Evolutionary conservation across 2,888 invertebrate species (phyloP), one percentile per base, ranked within the genome.

Genomic region (Cybosia mesomella): DNA sequence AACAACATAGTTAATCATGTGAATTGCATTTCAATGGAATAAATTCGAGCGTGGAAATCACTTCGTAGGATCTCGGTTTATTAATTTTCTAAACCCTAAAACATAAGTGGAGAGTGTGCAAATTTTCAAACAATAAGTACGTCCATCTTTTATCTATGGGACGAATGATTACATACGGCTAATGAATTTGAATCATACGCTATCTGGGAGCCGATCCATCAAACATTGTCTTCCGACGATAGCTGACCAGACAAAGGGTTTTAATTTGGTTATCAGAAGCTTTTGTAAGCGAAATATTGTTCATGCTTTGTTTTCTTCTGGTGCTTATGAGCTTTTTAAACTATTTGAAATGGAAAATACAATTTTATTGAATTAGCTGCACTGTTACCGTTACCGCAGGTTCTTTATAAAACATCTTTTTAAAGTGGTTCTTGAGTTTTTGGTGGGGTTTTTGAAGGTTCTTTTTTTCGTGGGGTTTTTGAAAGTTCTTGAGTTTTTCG

Each of bases 201-300:
- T 88, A 91, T 90, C 90, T 82, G 70, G 73, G 69, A 82, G 75
- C 84, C 90, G 87, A 92, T 93, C 91, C 92, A 89, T 93, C 92
- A 92, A 88, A 87, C 83, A 86, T 81, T 80, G 82, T 81, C 81
- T 81, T 83, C 81, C 79, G 83, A 86, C 86, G 83, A 82, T 83
- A 84, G 77, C 83, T 80, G 84, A 81, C 83, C 87, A 83, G 73
- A 93, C 92, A 93, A 94, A 91, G 88, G 87, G 88, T 92, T 91
- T 91, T 66, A 91, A 93, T 91, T 90, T 89, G 87, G 87, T 91
- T 91, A 91, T 90, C 89, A 86, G 78, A 79, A 74, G 85, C 90
- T 90, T 92, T 92, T 92, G 93, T 92, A 89, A 88, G 84, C 76
- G 75, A 4, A 80, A 85, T 61, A 89, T 87, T 90, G 90, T 89